Conservation (phyloP, 2,888 invertebrate genomes). For the Troides oblongomaculatus region DNA sequence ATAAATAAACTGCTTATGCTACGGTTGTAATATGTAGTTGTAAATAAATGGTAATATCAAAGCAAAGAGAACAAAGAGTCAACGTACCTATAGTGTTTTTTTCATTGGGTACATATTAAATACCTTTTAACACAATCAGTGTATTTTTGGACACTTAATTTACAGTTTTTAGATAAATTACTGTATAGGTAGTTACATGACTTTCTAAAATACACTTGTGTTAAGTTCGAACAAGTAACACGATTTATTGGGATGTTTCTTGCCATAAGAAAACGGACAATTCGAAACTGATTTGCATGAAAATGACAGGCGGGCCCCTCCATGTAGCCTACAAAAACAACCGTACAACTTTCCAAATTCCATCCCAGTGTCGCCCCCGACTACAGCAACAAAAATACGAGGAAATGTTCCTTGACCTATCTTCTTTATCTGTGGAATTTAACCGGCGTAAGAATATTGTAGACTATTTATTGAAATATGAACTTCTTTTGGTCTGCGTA, state of each 20-base stretch:
- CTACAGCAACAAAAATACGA: slow-evolving; percentile 5
- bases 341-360: slow-evolving; percentile 68
- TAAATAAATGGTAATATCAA: neutral
- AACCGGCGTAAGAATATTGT: neutral
- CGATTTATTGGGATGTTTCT: slow-evolving; percentile 31
- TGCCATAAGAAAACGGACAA: slow-evolving; percentile 39
- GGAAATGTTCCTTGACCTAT: slow-evolving; percentile 17
- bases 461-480: neutral
- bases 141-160: neutral
- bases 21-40: neutral
- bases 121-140: too few relatives aligned
- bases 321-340: slow-evolving; percentile 44
- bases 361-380: slow-evolving; percentile 28
- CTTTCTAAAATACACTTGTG: slow-evolving; percentile 28
- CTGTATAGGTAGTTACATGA: neutral
- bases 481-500: neutral
- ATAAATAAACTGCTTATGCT: neutral
- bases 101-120: neutral
- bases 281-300: slow-evolving; percentile 64
- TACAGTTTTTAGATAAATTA: neutral
- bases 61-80: neutral
- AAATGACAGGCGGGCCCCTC: slow-evolving; percentile 52
- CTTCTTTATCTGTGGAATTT: slow-evolving; percentile 17
- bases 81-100: neutral
- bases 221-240: slow-evolving; percentile 31